Base-by-base conservation (phyloP, 2,888 invertebrate genomes). In the Eumacrocentrus americanus region DNA sequence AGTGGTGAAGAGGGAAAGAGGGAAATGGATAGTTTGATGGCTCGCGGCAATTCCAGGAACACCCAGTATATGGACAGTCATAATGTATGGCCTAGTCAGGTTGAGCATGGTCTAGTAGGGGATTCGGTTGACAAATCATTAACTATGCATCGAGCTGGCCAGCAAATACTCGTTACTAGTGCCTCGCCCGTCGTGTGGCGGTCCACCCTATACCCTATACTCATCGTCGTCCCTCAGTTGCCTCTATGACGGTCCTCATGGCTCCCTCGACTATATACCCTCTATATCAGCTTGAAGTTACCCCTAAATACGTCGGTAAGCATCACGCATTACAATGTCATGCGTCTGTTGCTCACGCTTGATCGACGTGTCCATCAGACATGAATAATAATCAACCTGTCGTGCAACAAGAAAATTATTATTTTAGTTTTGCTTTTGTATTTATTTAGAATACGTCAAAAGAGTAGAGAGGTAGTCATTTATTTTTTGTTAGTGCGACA, bases 101-200 rank as follows among this genome's bases (percentile, higher is more conserved):
- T 73, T 72, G 68, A 72, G 70, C 71, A 70, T 69, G 73, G 71
- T 73, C 72, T 71, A 73, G 72, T 65, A 67, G 74, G 71, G 71
- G 72, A 70, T 72, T 75, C 63, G 68, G 78, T 80, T 80, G 80
- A 80, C 80, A 79, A 79, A 80, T 80, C 80, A 80, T 80, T 79
- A 80, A 79, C 80, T 79, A 80, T 80, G 80, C 80, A 79, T 80
- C 80, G 78, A 79, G 77, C 77, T 71, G 74, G 72, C 79, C 77
- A 75, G 80, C 79, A 80, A 80, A 80, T 80, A 80, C 80, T 80
- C 80, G 79, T 80, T 80, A 80, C 78, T 53, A 63, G 60, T 63
- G 40, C 61, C 54, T 53, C 60, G 55, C 56, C 48, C 62, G 58
- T 56, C 60, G 54, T 53, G 48, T 42, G 51, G 44, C 38, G 23